These are phyloP conservation scores for Aplodontia rufa DNA, from an alignment of 2,113 vertebrate genomes.

Conservation along the genomic window DNA sequence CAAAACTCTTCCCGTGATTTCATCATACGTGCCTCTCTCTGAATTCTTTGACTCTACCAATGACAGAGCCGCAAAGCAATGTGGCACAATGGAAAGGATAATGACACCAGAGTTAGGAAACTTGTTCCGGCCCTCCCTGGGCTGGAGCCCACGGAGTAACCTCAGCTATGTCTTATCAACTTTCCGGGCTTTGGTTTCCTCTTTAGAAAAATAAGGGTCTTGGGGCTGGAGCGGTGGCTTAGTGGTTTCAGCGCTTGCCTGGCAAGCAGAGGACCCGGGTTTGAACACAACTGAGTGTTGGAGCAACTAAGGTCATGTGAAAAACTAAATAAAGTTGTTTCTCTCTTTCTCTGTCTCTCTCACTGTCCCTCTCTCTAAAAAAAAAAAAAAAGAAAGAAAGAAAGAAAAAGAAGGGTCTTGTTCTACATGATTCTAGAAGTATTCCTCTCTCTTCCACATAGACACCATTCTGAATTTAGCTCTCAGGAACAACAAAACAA, in stretches of 20 bases:
- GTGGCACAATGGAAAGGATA: not conserved
- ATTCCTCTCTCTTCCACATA: not conserved
- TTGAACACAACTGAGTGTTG: too few species aligned
- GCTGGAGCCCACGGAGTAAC: not conserved
- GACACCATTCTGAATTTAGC: not conserved
- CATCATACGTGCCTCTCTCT: not conserved
- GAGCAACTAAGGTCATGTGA: too few species aligned
- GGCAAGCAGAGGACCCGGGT: too few species aligned
- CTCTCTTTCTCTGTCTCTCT: too few species aligned
- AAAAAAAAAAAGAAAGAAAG: too few species aligned
- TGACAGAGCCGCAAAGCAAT: not conserved
- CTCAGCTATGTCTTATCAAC: not conserved
- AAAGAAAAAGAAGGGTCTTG: too few species aligned
- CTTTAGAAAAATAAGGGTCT: conserved; percentile 1
- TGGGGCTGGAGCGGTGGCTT: too few species aligned
- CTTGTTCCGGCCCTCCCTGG: not conserved
- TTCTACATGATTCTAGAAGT: not conserved
- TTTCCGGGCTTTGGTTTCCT: conserved; percentile 1
- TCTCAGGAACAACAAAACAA: not conserved
- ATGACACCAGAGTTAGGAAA: not conserved
- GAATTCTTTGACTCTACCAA: not conserved
- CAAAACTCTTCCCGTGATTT: not conserved
- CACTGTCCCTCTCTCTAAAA: too few species aligned
- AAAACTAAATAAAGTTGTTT: too few species aligned
- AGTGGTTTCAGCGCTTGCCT: too few species aligned